A percentile compares a stretch with the other conserved stretches of the same genome.
These are phyloP conservation scores for Centropus unirufus DNA, from an alignment of 2,113 vertebrate genomes.

Conservation along the genomic window DNA sequence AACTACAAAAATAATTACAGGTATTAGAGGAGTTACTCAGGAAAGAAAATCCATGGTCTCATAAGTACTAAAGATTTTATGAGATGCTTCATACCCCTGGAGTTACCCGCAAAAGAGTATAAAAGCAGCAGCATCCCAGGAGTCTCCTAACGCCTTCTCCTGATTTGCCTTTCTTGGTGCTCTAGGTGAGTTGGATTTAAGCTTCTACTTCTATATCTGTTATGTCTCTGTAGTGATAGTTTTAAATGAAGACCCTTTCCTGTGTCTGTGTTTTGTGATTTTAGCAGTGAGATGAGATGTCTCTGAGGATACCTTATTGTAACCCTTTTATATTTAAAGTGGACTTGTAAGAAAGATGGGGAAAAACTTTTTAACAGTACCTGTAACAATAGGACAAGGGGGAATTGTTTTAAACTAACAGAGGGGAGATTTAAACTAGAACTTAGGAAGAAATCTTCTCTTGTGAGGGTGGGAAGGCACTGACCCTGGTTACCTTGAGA, in stretches of 20 bases:
- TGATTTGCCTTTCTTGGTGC: background rate
- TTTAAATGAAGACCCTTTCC: background rate
- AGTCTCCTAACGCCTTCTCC: background rate
- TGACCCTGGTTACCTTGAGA: too few species aligned
- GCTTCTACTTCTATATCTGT: background rate
- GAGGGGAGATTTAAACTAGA: too few species aligned
- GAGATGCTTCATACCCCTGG: background rate
- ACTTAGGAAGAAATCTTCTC: too few species aligned
- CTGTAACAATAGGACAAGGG: too few species aligned
- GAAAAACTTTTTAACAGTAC: too few species aligned
- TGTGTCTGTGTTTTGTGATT: background rate
- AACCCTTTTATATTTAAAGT: too few species aligned
- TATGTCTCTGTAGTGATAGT: accelerated
- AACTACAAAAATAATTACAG: conserved; percentile 26
- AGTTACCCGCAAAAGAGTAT: background rate
- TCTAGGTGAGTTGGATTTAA: background rate
- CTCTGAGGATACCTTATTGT: too few species aligned
- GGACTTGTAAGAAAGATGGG: too few species aligned
- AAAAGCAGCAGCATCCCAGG: background rate
- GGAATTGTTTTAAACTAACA: too few species aligned
- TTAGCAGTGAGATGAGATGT: background rate
- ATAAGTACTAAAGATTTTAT: background rate
- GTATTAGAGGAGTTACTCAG: background rate
- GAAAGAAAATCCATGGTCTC: background rate
- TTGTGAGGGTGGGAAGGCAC: too few species aligned